Evolutionary conservation across 1,140 invertebrate species (phyloP).

Genomic region (Metopolophium dirhodum): DNA sequence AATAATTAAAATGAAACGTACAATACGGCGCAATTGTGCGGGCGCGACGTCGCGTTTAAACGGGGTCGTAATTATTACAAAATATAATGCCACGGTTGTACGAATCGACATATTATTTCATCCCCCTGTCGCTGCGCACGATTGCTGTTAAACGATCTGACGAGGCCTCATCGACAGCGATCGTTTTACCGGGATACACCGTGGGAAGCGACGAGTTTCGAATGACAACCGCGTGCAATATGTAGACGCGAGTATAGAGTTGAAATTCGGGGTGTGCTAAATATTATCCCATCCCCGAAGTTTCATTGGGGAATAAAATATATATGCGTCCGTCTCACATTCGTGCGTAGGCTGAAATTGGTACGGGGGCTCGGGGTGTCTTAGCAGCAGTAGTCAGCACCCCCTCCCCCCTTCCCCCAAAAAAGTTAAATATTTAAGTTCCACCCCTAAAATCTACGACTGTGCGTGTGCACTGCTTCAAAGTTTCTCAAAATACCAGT

Average conservation of each 20-base stretch:
- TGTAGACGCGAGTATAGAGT: background rate
- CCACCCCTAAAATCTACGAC: no score
- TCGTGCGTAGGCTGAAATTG: no score
- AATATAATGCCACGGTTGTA: background rate
- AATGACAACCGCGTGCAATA: background rate
- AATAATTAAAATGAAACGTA: background rate
- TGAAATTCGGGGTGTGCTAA: background rate
- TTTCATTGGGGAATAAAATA: background rate
- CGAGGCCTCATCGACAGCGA: background rate
- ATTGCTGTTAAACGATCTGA: background rate
- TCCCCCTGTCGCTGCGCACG: background rate
- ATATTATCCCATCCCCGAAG: background rate
- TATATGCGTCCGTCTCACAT: background rate
- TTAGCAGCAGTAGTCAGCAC: no score
- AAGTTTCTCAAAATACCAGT: no score
- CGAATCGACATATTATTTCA: background rate
- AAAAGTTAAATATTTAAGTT: no score
- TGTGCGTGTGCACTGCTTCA: no score
- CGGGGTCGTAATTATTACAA: background rate
- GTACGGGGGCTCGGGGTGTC: no score
- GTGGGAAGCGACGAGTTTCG: background rate
- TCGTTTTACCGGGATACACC: background rate
- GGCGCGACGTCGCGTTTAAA: background rate
- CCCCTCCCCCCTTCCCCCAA: no score
- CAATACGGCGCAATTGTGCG: background rate